Percentiles rank a stretch among this genome's conserved stretches.
These are phyloP conservation scores for Coranthus polyacanthus DNA, from an alignment of 2,797 vertebrate species.

Conservation along the genomic window DNA sequence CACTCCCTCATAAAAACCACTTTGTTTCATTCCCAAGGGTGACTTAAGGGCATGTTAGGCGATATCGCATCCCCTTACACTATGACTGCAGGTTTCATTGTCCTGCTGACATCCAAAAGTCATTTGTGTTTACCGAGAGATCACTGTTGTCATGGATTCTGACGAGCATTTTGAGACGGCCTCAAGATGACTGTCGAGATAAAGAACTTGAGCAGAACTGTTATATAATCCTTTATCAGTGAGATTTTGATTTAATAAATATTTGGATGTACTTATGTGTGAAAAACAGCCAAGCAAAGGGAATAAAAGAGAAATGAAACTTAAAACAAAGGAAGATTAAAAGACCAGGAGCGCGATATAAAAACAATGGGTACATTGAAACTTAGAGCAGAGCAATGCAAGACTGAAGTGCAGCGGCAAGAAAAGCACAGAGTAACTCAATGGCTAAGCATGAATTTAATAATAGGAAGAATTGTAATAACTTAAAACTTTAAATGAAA, in stretches of 20 bases:
- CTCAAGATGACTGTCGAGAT: slow-evolving; percentile 44
- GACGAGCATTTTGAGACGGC: slow-evolving; percentile 44
- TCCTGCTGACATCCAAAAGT: slow-evolving; percentile 65
- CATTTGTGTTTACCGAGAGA: slow-evolving; percentile 70
- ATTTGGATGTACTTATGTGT: slow-evolving; percentile 1
- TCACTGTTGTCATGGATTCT: slow-evolving; percentile 65
- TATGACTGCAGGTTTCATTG: slow-evolving; percentile 51
- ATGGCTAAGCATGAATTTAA: no score
- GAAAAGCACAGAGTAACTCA: no score
- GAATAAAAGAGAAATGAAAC: no score
- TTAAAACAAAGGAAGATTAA: no score
- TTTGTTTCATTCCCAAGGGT: slow-evolving; percentile 68
- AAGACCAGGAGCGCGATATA: no score
- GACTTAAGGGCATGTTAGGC: slow-evolving; percentile 71
- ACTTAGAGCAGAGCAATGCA: no score
- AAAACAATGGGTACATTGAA: no score
- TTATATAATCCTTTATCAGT: slow-evolving; percentile 28
- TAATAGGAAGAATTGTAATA: no score
- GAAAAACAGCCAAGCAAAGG: no score
- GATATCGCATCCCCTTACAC: slow-evolving; percentile 58
- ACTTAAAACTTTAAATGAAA: no score
- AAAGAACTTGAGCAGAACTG: slow-evolving; percentile 21
- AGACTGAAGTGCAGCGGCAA: no score
- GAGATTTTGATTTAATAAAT: slow-evolving; percentile 29
- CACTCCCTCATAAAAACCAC: slow-evolving; percentile 72